Evolutionary conservation across 2,113 vertebrate species (phyloP), one percentile per base, ranked within the genome.

Genomic region (Canis aureus): DNA sequence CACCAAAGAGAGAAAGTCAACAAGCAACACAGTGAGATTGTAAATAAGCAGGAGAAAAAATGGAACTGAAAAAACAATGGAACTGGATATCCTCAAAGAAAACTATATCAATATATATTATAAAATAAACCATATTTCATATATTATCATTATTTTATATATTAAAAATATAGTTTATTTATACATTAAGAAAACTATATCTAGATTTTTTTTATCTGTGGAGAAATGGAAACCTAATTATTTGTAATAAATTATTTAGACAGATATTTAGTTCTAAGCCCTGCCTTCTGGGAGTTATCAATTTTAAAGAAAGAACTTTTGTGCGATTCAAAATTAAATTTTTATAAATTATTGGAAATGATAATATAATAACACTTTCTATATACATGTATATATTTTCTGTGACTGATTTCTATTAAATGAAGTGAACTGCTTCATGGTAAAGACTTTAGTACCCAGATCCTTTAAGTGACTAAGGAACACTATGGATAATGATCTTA

Each of bases 311-410:
- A 98, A 98, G 95, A 99, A 98, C 93, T 97, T 99, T 89, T 98
- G 98, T 99, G 98, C 98, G 99, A 99, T 99, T 99, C 90, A 96
- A 98, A 98, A 98, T 98, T 94, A 98, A 97, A 57, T 95, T 98
- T 98, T 98, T 98, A 98, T 98, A 98, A 98, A 97, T 98, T 98
- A 99, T 98, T 98, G 97, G 98, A 99, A 98, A 91, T 69, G 94
- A 97, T 60, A 66, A 87, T 23, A 98, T 97, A 98, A 66, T 98
- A 98, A 98, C n/a, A 49, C 98, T 98, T 98, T 98, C 97, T 99
- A 98, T 98, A 98, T 97, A 98, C 98, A 99, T 98, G 98, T 98
- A 96, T 98, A 98, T 99, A 98, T 99, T 99, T 99, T 99, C 96
- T 97, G 98, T 99, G 97, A 99, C 98, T 98, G 98, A 98, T 98